A percentile compares a stretch with the other conserved stretches of the same genome.
Conservation (phyloP, 2,797 vertebrate genomes). For the Sebastes glaucus region DNA sequence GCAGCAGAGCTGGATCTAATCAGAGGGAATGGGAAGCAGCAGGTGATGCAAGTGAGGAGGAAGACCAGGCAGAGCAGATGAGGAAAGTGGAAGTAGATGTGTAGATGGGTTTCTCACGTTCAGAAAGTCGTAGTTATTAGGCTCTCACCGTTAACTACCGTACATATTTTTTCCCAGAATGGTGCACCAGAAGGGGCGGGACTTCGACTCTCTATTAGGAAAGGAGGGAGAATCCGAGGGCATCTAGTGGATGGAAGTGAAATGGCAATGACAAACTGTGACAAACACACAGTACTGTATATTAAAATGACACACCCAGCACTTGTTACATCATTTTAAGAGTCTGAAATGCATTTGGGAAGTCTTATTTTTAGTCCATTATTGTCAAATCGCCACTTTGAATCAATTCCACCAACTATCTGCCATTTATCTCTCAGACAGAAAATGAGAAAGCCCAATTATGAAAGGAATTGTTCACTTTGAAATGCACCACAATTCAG, state of each 20-base stretch:
- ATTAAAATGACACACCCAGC: constrained; percentile 1
- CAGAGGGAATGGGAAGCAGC: neutral
- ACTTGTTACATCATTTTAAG: neutral
- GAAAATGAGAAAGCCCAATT: constrained; percentile 35
- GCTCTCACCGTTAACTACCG: no score
- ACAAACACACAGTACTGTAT: neutral
- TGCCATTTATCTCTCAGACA: constrained; percentile 23
- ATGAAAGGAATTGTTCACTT: constrained; percentile 33
- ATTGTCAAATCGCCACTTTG: constrained; percentile 20
- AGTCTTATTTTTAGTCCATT: neutral
- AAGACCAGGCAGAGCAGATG: neutral
- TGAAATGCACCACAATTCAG: constrained; percentile 35
- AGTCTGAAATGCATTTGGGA: neutral
- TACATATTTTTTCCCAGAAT: no score
- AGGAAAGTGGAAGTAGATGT: neutral
- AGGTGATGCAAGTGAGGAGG: no score
- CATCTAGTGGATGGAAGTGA: neutral
- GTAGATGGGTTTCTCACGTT: no score
- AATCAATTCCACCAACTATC: constrained; percentile 14
- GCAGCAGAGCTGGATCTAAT: neutral
- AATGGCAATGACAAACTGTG: neutral
- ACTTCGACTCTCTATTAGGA: neutral
- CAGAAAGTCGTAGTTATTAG: no score
- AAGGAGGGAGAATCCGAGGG: neutral
- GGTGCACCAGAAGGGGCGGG: no score